Evolutionary conservation across 2,113 vertebrate genomes (phyloP), one percentile per base, ranked within the genome.

Genomic region (Burhinus bistriatus): DNA sequence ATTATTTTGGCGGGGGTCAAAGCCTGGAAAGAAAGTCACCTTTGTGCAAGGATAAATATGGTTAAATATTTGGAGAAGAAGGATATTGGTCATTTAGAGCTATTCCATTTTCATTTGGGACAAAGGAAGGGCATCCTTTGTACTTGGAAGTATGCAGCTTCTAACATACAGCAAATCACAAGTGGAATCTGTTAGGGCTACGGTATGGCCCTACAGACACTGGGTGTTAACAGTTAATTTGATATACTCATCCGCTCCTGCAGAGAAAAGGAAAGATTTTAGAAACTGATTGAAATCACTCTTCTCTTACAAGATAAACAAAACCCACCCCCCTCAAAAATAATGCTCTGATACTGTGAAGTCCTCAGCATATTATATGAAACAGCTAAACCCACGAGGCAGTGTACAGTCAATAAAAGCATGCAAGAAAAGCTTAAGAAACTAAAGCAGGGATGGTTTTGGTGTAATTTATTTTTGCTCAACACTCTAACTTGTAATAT

Each of bases 401-500:
- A 51, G 61, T 1, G 12, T 6, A 14, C 20, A 70, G 38, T 4
- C 16, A 72, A 36, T 3, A 93, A 16, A 65, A 61, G 32, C n/a
- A 36, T 0, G 1, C 34, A 65, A 25, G 8, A 4, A 66, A 45
- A 77, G 23, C 30, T 55, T n/a, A 27, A 52, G 34, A 69, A 84
- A 45, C 42, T 72, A 84, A 69, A 85, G 25, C 40, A 61, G 29
- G 4, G 12, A 44, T 59, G 21, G 17, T 64, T 59, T 36, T 1
- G 3, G 9, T 29, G 15, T 3, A 10, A 54, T 66, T 83, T 12
- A 22, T 3, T 87, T 36, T 36, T 69, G 6, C 36, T 32, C 54
- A 45, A 17, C 9, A 2, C n/a, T 2, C 11, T n/a, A 1, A 30
- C 12, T 40, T 22, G 10, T 12, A 13, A 32, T 1, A 51, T 1